These are phyloP conservation scores for Amblyopsis rosae DNA, from an alignment of 2,113 vertebrate species.

Conservation along the genomic window DNA sequence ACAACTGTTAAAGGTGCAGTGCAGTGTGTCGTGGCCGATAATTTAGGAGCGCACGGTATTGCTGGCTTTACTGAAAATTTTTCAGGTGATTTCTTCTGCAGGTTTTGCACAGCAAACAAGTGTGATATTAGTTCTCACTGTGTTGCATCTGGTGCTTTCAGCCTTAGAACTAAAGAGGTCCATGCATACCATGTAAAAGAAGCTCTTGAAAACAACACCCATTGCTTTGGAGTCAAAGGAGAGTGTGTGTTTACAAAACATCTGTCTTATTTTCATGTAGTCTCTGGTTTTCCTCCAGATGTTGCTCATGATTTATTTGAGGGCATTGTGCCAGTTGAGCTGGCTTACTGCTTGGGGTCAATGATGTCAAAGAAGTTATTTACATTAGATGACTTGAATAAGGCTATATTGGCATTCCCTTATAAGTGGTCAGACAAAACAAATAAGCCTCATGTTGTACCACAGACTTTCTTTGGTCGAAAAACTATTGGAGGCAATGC, in stretches of 20 bases:
- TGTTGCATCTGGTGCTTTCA: slow-evolving; percentile 37
- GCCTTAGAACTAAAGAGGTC: slow-evolving; percentile 22
- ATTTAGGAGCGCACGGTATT: slow-evolving; percentile 17
- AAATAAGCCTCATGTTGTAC: slow-evolving; percentile 9
- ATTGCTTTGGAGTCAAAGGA: slow-evolving; percentile 12
- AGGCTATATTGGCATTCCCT: slow-evolving; percentile 1
- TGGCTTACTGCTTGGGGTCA: slow-evolving; percentile 15
- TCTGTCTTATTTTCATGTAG: slow-evolving; percentile 18
- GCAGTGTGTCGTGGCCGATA: slow-evolving; percentile 16
- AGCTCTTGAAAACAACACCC: slow-evolving; percentile 9
- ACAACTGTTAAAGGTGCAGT: slow-evolving; percentile 6
- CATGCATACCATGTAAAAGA: slow-evolving; percentile 17
- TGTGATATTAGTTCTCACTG: background rate
- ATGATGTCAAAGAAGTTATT: slow-evolving; percentile 27
- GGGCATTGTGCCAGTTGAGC: slow-evolving; percentile 12
- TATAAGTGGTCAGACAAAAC: slow-evolving; percentile 18
- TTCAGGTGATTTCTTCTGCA: slow-evolving; percentile 14
- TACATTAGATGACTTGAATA: slow-evolving; percentile 18
- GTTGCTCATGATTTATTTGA: slow-evolving; percentile 14
- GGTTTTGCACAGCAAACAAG: slow-evolving; percentile 6
- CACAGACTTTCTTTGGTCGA: background rate
- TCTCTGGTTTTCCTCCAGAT: slow-evolving; percentile 18
- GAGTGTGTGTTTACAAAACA: background rate
- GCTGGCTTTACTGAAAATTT: slow-evolving; percentile 31
- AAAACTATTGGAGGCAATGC: slow-evolving; percentile 19